These are phyloP conservation scores for Spinibarbus caldwelli DNA, from an alignment of 2,797 vertebrate species.

Conservation along the genomic window DNA sequence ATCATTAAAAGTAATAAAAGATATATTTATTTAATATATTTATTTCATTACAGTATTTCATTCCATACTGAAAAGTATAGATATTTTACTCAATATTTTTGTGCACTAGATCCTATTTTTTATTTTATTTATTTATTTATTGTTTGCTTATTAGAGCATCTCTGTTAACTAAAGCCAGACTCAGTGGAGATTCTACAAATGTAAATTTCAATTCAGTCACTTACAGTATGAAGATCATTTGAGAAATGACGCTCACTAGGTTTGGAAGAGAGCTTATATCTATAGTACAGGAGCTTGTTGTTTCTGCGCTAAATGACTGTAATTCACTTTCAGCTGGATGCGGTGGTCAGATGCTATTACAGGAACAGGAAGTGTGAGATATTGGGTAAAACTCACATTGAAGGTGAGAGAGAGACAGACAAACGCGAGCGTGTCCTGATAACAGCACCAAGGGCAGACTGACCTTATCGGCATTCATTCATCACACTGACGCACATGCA, in stretches of 20 bases:
- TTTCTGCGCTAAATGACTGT: not conserved
- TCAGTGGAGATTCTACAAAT: not conserved
- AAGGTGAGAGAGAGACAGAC: constrained; percentile 23
- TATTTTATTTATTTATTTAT: too few relatives aligned
- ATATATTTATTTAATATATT: too few relatives aligned
- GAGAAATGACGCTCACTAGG: not conserved
- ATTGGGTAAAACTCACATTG: not conserved
- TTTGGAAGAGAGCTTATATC: not conserved
- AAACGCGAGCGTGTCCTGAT: constrained; percentile 48
- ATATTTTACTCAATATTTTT: not conserved
- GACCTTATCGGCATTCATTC: constrained; percentile 64
- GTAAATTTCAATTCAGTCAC: not conserved
- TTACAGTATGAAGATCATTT: not conserved
- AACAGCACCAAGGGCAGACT: constrained; percentile 64
- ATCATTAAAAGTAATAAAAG: too few relatives aligned
- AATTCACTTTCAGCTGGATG: constrained; percentile 12
- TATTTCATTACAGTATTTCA: too few relatives aligned
- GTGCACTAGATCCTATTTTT: not conserved
- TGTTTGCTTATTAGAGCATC: not conserved
- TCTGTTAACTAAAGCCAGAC: not conserved
- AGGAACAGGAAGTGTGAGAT: constrained; percentile 14
- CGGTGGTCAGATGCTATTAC: constrained; percentile 9
- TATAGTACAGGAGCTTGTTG: constrained; percentile 1
- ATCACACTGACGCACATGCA: constrained; percentile 49
- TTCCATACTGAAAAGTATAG: too few relatives aligned